Conservation (phyloP, 2,797 vertebrate species). For the Rallus crepitans region DNA sequence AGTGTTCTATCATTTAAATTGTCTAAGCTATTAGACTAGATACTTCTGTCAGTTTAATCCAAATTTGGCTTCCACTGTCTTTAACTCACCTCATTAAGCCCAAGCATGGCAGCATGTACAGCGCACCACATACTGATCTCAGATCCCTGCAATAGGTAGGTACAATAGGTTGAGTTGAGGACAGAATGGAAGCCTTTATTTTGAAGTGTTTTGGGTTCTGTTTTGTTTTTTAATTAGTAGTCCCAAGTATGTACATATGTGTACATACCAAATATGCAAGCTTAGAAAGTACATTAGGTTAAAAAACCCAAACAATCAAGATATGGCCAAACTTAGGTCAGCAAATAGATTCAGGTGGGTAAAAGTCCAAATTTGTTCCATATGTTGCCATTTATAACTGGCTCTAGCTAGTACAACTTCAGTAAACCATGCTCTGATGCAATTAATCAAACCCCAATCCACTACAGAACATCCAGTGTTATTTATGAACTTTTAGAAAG, state of each 20-base stretch:
- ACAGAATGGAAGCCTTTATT: slow-evolving; percentile 44
- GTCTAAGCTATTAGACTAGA: not conserved
- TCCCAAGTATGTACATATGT: not conserved
- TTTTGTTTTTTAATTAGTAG: not conserved
- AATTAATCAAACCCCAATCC: not conserved
- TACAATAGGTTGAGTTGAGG: slow-evolving; percentile 40
- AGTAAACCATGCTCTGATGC: not conserved
- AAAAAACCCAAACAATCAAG: not conserved
- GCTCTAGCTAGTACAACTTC: not conserved
- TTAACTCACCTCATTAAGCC: slow-evolving; percentile 39
- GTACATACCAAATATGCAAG: not conserved
- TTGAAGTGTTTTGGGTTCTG: not conserved
- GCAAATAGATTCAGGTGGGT: not conserved
- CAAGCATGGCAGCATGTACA: slow-evolving; percentile 30
- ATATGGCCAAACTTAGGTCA: not conserved
- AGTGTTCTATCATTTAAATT: not conserved
- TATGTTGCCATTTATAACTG: not conserved
- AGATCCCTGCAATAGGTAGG: slow-evolving; percentile 52
- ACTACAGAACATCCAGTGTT: not conserved
- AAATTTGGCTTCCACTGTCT: slow-evolving; percentile 42
- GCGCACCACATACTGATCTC: slow-evolving; percentile 43
- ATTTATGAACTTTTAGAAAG: not conserved
- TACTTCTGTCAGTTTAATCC: not conserved
- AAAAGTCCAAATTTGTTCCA: not conserved
- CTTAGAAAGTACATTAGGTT: not conserved